phyloP scores from a whole-genome alignment of 2,797 vertebrate genomes.

The Neosilurus mollespiculum region DNA sequence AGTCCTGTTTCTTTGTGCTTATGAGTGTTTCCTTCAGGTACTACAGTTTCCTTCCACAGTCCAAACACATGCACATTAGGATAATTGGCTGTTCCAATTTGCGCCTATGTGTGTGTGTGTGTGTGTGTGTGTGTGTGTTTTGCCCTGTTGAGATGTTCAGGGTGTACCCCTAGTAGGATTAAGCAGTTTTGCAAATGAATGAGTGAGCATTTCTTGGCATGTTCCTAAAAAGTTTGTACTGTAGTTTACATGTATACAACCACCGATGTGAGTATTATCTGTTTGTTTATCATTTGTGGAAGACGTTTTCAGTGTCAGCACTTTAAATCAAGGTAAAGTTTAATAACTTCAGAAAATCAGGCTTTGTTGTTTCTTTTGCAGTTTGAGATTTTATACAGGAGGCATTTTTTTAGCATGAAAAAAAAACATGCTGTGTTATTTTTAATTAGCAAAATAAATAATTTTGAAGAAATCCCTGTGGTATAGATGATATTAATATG shows the following conservation, averaged over 20 bases:
- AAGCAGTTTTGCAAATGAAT: too few species aligned
- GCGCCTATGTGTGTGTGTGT: too few species aligned
- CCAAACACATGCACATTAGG: too few species aligned
- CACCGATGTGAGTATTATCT: neutral
- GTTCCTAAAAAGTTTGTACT: too few species aligned
- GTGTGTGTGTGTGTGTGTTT: too few species aligned
- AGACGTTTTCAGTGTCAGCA: neutral
- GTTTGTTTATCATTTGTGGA: neutral
- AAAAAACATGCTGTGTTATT: neutral
- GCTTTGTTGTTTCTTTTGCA: neutral
- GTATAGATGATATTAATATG: neutral
- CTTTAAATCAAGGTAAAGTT: neutral
- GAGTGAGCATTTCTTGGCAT: too few species aligned
- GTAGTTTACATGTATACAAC: neutral
- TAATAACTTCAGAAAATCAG: neutral
- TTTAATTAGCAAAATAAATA: neutral
- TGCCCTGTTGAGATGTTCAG: too few species aligned
- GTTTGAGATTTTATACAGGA: neutral
- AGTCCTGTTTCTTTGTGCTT: too few species aligned
- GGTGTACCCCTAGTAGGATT: too few species aligned
- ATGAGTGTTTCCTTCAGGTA: too few species aligned
- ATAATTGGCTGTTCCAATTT: too few species aligned
- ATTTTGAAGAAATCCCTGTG: neutral
- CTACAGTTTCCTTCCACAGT: too few species aligned
- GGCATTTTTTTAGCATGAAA: neutral